phyloP scores from a whole-genome alignment of 2,888 invertebrate genomes.

The Tyria jacobaeae region DNA sequence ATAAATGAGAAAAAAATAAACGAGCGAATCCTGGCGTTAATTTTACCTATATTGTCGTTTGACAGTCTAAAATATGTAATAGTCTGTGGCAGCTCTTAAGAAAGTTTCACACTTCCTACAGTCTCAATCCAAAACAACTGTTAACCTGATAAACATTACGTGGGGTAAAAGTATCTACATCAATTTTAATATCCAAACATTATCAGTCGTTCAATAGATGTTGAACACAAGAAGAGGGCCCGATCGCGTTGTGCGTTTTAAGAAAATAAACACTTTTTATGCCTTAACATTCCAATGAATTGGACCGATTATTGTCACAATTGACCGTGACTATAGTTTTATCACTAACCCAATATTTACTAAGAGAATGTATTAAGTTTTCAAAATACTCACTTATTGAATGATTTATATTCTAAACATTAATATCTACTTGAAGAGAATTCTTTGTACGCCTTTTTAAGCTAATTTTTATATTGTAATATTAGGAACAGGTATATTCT shows the following conservation, averaged over 20 bases:
- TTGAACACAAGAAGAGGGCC: neutral
- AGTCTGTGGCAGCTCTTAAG: conserved; percentile 16
- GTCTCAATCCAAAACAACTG: conserved; percentile 26
- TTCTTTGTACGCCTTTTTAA: too few species aligned
- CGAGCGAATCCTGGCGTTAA: too few species aligned
- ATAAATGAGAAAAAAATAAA: too few species aligned
- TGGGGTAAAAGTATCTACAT: conserved; percentile 19
- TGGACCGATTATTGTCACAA: neutral
- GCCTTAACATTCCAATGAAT: neutral
- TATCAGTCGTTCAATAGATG: conserved; percentile 1
- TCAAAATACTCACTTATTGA: too few species aligned
- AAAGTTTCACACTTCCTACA: conserved; percentile 31
- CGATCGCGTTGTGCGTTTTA: neutral
- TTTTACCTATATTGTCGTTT: too few species aligned
- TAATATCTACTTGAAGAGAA: too few species aligned
- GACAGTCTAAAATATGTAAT: conserved; percentile 17
- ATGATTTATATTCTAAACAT: too few species aligned
- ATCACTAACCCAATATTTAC: too few species aligned
- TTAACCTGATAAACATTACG: conserved; percentile 22
- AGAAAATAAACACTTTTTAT: neutral
- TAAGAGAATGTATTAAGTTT: too few species aligned
- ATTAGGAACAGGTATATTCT: too few species aligned
- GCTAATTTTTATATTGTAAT: too few species aligned
- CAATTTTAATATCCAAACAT: conserved; percentile 24
- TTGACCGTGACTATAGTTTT: too few species aligned